Percentiles rank a stretch among this genome's conserved stretches.
phyloP scores from a whole-genome alignment of 2,797 vertebrate species.

The Cyclura pinguis region DNA sequence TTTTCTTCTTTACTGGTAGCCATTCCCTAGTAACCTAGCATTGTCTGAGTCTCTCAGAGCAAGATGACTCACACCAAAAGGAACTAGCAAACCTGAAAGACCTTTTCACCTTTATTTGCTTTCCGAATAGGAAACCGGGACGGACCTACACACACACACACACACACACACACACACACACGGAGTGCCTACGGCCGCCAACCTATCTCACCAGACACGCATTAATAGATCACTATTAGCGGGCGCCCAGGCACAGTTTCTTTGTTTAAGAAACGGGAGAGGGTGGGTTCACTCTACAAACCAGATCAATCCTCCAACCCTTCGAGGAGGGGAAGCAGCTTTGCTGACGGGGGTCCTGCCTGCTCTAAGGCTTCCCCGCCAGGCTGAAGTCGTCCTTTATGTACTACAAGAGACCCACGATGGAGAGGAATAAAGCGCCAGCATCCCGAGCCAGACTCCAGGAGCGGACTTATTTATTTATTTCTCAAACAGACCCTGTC shows the following conservation, averaged over 20 bases:
- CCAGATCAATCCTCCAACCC: no score
- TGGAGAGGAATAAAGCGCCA: no score
- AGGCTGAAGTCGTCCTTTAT: no score
- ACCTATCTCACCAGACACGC: neutral
- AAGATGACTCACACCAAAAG: slow-evolving; percentile 21
- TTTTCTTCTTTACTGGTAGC: neutral
- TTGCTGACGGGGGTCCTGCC: no score
- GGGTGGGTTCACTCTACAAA: no score
- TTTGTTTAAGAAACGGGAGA: neutral
- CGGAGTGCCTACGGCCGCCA: neutral
- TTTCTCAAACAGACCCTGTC: neutral
- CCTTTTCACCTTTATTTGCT: slow-evolving; percentile 32
- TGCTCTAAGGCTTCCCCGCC: no score
- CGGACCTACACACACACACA: neutral
- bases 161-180: neutral
- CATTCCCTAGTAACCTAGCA: neutral
- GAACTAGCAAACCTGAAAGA: neutral
- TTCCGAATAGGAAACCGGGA: neutral
- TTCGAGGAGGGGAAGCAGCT: no score
- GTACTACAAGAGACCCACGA: no score
- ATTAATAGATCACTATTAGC: no score
- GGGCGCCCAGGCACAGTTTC: no score
- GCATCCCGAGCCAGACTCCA: no score
- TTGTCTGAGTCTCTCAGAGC: neutral
- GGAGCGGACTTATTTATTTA: no score